These are phyloP conservation scores for Phodopus roborovskii DNA, from an alignment of 2,113 vertebrate genomes.

Conservation along the genomic window DNA sequence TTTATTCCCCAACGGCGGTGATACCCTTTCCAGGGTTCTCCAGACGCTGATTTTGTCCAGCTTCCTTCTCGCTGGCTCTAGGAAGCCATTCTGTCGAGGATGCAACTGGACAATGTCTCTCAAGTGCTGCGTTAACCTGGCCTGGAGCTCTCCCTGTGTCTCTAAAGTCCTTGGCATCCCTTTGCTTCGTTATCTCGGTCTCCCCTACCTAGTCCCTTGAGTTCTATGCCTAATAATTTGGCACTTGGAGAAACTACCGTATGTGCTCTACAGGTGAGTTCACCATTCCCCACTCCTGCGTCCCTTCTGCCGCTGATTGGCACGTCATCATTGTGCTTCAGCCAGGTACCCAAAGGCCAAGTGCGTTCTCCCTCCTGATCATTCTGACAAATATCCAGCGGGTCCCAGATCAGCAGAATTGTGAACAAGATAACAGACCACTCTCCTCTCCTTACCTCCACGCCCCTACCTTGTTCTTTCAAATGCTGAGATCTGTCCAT, in stretches of 20 bases:
- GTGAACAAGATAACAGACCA: background rate
- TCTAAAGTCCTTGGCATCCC: background rate
- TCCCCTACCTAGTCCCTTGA: background rate
- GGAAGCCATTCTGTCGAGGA: background rate
- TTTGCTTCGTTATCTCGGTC: background rate
- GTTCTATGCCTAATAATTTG: background rate
- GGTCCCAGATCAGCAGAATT: background rate
- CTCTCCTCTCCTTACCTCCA: background rate
- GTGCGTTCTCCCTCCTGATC: background rate
- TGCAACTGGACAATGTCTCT: background rate
- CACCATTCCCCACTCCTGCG: accelerated
- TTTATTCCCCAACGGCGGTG: background rate
- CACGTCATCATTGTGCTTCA: background rate
- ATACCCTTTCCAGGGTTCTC: no score
- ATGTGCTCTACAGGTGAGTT: background rate
- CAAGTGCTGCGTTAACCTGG: background rate
- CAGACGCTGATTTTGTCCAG: background rate
- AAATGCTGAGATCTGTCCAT: background rate
- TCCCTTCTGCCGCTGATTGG: background rate
- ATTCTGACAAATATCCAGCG: background rate
- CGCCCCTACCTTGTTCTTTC: background rate
- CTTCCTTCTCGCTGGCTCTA: background rate
- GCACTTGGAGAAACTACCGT: background rate
- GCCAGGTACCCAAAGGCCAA: background rate
- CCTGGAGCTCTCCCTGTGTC: no score